Conservation (phyloP, 2,113 vertebrate species). For the Raja brachyura region DNA sequence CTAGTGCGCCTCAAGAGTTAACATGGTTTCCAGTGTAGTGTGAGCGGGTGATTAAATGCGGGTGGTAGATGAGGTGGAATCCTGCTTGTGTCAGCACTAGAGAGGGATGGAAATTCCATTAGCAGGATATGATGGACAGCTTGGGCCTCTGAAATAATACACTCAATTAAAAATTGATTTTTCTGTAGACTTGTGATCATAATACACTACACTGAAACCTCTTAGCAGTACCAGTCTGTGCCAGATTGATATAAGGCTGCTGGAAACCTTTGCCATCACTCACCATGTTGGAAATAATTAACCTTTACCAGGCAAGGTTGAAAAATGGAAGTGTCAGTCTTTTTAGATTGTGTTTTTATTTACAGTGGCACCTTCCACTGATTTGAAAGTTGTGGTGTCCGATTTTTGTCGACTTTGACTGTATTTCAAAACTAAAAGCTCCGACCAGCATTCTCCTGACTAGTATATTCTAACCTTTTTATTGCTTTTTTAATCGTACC, state of each 20-base stretch:
- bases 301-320: constrained; percentile 39
- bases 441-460: background rate
- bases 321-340: constrained; percentile 38
- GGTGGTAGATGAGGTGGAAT: constrained; percentile 39
- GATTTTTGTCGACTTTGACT: constrained; percentile 29
- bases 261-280: constrained; percentile 33
- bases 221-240: constrained; percentile 37
- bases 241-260: constrained; percentile 38
- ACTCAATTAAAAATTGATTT: constrained; percentile 65
- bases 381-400: constrained; percentile 37
- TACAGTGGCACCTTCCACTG: constrained; percentile 38
- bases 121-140: constrained; percentile 51
- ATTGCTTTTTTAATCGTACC: background rate
- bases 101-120: constrained; percentile 52
- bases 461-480: constrained; percentile 20
- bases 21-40: constrained; percentile 19
- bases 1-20: constrained; percentile 7
- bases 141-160: constrained; percentile 47
- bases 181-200: constrained; percentile 44
- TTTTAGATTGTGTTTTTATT: constrained; percentile 39
- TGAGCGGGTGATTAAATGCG: constrained; percentile 38
- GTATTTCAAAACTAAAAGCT: constrained; percentile 36
- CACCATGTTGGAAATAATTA: constrained; percentile 37
- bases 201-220: constrained; percentile 46
- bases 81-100: constrained; percentile 49